phyloP scores from a whole-genome alignment of 2,888 invertebrate species.

The Idaea dimidiata region DNA sequence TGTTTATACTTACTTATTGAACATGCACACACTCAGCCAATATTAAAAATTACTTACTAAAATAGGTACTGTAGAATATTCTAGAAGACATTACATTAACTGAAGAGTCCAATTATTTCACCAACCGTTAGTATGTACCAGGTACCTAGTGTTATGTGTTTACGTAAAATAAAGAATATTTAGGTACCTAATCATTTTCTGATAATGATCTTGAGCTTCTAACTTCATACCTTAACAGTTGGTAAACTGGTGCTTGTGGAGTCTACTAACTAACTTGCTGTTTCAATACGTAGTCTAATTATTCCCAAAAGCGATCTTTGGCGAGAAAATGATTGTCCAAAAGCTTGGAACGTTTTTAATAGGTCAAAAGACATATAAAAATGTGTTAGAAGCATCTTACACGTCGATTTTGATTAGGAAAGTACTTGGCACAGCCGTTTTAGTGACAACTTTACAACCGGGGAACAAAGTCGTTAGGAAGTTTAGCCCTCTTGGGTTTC shows the following conservation, averaged over 20 bases:
- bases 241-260: background rate
- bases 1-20: background rate
- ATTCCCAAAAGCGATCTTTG: background rate
- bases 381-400: constrained; percentile 43
- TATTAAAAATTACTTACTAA: background rate
- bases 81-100: background rate
- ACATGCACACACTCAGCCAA: background rate
- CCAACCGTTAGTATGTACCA: background rate
- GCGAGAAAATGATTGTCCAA: background rate
- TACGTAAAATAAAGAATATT: background rate
- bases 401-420: constrained; percentile 38
- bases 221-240: background rate
- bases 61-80: background rate
- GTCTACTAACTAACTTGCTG: background rate
- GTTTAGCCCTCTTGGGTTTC: constrained; percentile 43
- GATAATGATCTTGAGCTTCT: background rate
- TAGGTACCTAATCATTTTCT: background rate
- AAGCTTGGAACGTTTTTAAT: background rate
- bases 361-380: constrained; percentile 32
- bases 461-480: background rate
- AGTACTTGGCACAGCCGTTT: constrained; percentile 42
- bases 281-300: background rate
- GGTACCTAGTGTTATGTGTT: background rate
- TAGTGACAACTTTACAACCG: constrained; percentile 14
- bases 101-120: background rate